Conservation (phyloP, 2,797 vertebrate species). For the Gastrophryne carolinensis region DNA sequence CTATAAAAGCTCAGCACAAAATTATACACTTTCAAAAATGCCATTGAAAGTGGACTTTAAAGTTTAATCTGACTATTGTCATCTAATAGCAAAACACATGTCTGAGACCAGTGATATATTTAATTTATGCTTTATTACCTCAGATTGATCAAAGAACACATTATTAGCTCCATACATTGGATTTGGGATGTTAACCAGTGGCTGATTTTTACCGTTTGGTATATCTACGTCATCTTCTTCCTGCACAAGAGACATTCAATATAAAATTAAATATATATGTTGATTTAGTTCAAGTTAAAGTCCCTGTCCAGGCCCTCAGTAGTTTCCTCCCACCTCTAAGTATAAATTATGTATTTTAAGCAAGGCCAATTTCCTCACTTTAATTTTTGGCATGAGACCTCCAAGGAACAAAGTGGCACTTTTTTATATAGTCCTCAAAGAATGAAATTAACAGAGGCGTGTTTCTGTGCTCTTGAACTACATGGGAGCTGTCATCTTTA, state of each 20-base stretch:
- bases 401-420: no score
- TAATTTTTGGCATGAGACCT: no score
- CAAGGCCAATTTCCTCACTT: no score
- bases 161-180: slow-evolving; percentile 77
- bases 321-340: no score
- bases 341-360: no score
- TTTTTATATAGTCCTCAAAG: no score
- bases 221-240: slow-evolving; percentile 44
- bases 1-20: neutral
- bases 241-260: neutral
- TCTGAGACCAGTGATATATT: no score
- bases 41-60: no score
- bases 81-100: neutral
- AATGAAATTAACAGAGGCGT: no score
- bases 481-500: no score
- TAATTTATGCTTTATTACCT: slow-evolving; percentile 47
- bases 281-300: neutral
- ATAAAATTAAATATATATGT: neutral
- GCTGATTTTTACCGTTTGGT: slow-evolving; percentile 60
- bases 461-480: no score
- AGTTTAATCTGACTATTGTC: neutral
- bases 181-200: slow-evolving; percentile 83
- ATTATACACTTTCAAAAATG: no score
- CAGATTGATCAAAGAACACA: slow-evolving; percentile 75
- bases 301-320: neutral